Conservation (phyloP, 37 sponge, comb jelly and placozoan genomes). For the Halichondria panicea region DNA sequence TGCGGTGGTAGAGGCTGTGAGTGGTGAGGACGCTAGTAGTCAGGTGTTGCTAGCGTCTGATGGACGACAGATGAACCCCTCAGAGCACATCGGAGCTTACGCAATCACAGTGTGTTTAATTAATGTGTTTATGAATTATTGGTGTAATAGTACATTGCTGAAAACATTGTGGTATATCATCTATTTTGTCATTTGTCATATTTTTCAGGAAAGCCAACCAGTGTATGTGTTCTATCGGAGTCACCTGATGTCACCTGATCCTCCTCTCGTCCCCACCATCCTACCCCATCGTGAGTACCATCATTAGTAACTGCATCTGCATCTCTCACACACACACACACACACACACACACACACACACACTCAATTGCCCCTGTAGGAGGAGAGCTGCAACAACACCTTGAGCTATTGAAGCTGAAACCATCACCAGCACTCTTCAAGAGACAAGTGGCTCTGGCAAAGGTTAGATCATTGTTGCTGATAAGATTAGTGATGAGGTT, state of each 20-base stretch:
- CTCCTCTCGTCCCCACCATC: constrained; percentile 1
- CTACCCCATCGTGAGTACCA: constrained; percentile 18
- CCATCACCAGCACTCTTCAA: constrained; percentile 44
- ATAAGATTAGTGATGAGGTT: no score
- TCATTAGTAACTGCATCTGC: neutral
- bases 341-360: neutral
- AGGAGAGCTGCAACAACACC: constrained; percentile 18
- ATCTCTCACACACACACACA: neutral
- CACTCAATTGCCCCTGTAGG: neutral
- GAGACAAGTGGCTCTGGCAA: constrained; percentile 31
- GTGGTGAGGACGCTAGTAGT: constrained; percentile 3
- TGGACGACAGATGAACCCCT: constrained; percentile 47
- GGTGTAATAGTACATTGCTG: neutral
- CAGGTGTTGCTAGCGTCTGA: constrained; percentile 43
- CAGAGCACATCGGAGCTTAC: constrained; percentile 34
- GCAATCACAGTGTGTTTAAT: constrained; percentile 27
- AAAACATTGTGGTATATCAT: neutral
- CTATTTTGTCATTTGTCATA: constrained; percentile 1
- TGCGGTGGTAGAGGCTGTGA: constrained; percentile 10
- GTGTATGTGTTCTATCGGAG: constrained; percentile 48
- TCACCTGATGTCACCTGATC: constrained; percentile 4
- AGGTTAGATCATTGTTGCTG: constrained; percentile 37
- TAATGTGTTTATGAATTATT: neutral
- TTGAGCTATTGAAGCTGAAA: constrained; percentile 20
- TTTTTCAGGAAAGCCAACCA: constrained; percentile 37